These are phyloP conservation scores for Harpagoxenus sublaevis DNA, from an alignment of 2,888 invertebrate genomes.

Conservation along the genomic window DNA sequence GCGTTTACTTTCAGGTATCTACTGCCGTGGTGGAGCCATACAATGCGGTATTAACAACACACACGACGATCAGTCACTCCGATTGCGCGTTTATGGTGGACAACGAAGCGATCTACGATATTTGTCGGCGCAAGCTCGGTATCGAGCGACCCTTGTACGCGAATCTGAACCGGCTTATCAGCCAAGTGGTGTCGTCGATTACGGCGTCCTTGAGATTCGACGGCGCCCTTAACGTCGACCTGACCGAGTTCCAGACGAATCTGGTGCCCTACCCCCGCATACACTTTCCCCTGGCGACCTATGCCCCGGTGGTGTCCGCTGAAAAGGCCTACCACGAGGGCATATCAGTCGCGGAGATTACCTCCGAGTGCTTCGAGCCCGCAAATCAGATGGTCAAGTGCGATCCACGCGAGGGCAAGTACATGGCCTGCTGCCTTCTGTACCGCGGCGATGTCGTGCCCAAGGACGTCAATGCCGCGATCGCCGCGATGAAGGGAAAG, in stretches of 20 bases:
- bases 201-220: conserved; percentile 89
- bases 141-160: conserved; percentile 94
- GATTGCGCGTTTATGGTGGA: conserved; percentile 98
- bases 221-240: conserved; percentile 93
- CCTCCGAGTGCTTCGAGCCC: conserved; percentile 95
- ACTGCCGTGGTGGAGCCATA: conserved; percentile 98
- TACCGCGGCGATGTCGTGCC: conserved; percentile 97
- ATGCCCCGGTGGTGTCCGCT: conserved; percentile 91
- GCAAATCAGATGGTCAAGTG: conserved; percentile 97
- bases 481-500: conserved; percentile 92
- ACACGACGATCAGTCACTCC: conserved; percentile 94
- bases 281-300: conserved; percentile 90
- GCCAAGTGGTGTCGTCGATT: conserved; percentile 88
- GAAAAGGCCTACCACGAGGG: conserved; percentile 92
- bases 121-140: conserved; percentile 94
- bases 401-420: conserved; percentile 94
- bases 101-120: conserved; percentile 98
- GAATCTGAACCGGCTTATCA: conserved; percentile 94
- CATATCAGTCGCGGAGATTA: conserved; percentile 93
- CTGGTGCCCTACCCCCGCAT: conserved; percentile 89
- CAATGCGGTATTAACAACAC: conserved; percentile 96
- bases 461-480: conserved; percentile 95
- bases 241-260: conserved; percentile 97
- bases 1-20: conserved; percentile 88
- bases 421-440: conserved; percentile 96